These are phyloP conservation scores for Cricetomys ansorgei DNA, from an alignment of 2,113 vertebrate genomes.

Conservation along the genomic window DNA sequence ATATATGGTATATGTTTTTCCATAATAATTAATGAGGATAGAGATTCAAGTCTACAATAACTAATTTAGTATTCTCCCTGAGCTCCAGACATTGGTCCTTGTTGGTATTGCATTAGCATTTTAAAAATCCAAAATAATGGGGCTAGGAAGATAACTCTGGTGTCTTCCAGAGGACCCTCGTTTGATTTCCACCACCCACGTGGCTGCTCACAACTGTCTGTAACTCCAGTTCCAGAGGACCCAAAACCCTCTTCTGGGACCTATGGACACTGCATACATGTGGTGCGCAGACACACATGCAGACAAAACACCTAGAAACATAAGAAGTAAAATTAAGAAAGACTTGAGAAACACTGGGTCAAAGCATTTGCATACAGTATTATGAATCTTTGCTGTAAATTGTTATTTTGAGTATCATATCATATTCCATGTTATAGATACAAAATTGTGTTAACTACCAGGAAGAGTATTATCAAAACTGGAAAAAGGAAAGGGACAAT, in stretches of 20 bases:
- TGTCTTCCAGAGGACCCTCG: neutral
- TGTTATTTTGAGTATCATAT: neutral
- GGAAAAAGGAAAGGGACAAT: neutral
- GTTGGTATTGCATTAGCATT: too few relatives aligned
- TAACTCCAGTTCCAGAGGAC: neutral
- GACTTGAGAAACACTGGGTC: neutral
- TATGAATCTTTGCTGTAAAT: neutral
- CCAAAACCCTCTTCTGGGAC: neutral
- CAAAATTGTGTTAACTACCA: neutral
- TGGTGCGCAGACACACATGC: too few relatives aligned
- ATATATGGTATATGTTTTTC: neutral
- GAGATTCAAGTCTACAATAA: neutral
- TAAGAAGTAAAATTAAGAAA: neutral
- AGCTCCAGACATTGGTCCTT: neutral
- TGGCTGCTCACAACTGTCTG: neutral
- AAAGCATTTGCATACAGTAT: neutral
- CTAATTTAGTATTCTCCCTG: neutral
- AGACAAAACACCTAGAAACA: neutral
- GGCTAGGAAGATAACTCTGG: neutral
- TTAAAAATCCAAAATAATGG: neutral
- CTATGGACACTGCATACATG: neutral
- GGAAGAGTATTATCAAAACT: neutral
- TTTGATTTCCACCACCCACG: neutral
- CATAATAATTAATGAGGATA: neutral
- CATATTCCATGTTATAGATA: neutral